These are phyloP conservation scores for Aspidapion aeneum DNA, from an alignment of 2,888 invertebrate genomes.

Conservation along the genomic window DNA sequence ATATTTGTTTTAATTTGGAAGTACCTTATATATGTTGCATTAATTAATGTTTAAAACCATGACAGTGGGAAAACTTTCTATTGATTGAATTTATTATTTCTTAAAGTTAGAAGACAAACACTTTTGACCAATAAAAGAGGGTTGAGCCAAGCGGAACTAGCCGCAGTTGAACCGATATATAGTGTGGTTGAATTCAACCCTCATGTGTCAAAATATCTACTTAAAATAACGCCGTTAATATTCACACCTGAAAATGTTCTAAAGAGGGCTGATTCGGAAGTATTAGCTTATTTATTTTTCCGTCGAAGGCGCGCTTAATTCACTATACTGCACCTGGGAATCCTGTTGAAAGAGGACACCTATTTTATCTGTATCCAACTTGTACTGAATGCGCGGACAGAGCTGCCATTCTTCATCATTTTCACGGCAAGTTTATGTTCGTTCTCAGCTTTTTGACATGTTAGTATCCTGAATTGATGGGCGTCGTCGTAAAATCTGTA, in stretches of 20 bases:
- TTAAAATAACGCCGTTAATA: conserved; percentile 93
- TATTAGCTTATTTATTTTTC: conserved; percentile 95
- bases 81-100: too few relatives aligned
- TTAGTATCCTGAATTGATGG: conserved; percentile 90
- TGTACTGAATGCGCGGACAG: conserved; percentile 92
- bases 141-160: conserved; percentile 82
- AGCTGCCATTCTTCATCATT: conserved; percentile 86
- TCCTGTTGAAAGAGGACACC: conserved; percentile 83
- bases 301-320: conserved; percentile 89
- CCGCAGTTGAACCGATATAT: conserved; percentile 92
- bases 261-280: conserved; percentile 95
- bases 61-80: too few relatives aligned
- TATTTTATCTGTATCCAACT: conserved; percentile 89
- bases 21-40: too few relatives aligned
- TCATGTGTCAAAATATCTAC: conserved; percentile 93
- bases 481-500: conserved; percentile 73
- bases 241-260: conserved; percentile 96
- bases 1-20: too few relatives aligned
- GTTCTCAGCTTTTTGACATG: conserved; percentile 89
- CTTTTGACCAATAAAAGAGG: conserved; percentile 82
- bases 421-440: conserved; percentile 91
- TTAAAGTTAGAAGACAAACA: too few relatives aligned
- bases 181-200: conserved; percentile 97
- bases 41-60: background rate
- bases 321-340: conserved; percentile 91